Evolutionary conservation across 2,113 vertebrate species (phyloP), one percentile per base, ranked within the genome.

Genomic region (Cryptoleucopteryx plumbea): DNA sequence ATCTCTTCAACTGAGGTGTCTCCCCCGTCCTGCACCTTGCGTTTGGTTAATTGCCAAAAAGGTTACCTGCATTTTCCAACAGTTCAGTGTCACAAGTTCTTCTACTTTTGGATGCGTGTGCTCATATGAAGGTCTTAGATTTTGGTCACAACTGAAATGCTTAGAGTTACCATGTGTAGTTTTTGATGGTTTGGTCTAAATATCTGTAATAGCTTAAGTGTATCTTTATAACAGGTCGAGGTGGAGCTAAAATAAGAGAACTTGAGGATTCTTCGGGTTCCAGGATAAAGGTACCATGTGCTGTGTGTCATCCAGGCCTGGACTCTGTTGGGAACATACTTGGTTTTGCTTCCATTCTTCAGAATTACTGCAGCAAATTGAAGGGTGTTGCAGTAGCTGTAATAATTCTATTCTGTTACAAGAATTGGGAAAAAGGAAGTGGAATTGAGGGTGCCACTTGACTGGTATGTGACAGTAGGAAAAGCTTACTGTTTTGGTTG

Each of bases 231-330:
- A 97, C 96, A 99, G 99, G 99, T 97, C 98, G 98, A 3, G 99
- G 99, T 40, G 99, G 99, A 86, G 90, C 97, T 82, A 99, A 98
- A 98, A 99, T 99, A 74, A 99, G 98, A 94, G 98, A 99, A 86
- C 98, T 99, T 58, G 98, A 99, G 90, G 98, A 98, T 85, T 97
- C 80, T 62, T 98, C 98, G 0, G 99, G 98, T 82, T 98, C 99
- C 25, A 99, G 98, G 97, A 99, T 99, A 97, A 98, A 99, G 98
- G 99, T 98, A 98, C 94, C 79, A 84, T 13, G 31, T 45, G 21
- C n/a, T 67, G 15, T 53, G 8, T 73, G 22, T 84, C 31, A 32
- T 47, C n/a, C 13, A 40, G 42, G 27, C 26, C 22, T 13, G 14
- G 38, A 6, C 23, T 56, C 3, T 74, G 4, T 26, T 52, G 4